phyloP scores from a whole-genome alignment of 2,113 vertebrate species.

The Mola mola region DNA sequence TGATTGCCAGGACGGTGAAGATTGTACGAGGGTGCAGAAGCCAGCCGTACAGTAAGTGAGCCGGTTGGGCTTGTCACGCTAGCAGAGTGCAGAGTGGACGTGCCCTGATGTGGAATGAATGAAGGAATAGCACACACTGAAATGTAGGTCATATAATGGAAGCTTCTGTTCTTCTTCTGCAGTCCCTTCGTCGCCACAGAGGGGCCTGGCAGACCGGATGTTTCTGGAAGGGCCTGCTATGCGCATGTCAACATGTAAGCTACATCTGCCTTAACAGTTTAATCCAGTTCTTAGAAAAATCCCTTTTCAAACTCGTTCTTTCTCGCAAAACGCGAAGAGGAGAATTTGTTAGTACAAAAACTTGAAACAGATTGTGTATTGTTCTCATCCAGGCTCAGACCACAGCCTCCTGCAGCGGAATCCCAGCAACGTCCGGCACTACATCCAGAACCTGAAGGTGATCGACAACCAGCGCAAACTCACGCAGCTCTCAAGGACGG shows the following conservation, averaged over 20 bases:
- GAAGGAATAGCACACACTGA: too few species aligned
- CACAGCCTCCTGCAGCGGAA: constrained; percentile 82
- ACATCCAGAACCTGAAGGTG: constrained; percentile 90
- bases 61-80: not conserved
- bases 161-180: constrained; percentile 21
- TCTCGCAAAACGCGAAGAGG: too few species aligned
- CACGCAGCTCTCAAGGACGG: constrained; percentile 86
- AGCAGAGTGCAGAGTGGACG: too few species aligned
- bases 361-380: not conserved
- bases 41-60: constrained; percentile 82
- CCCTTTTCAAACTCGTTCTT: too few species aligned
- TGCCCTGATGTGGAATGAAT: too few species aligned
- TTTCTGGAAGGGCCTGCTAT: constrained; percentile 84
- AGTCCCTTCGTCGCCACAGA: constrained; percentile 91
- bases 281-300: too few species aligned
- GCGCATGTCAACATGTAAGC: constrained; percentile 89
- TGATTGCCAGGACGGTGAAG: constrained; percentile 91
- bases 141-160: too few species aligned
- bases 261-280: too few species aligned
- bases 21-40: constrained; percentile 87
- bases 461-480: constrained; percentile 93
- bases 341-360: too few species aligned
- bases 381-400: constrained; percentile 84
- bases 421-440: constrained; percentile 83
- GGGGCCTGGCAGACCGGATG: constrained; percentile 87